These are phyloP conservation scores for Actinostola sp. DNA, from an alignment of 92 coral and sea anemone species.

Conservation along the genomic window DNA sequence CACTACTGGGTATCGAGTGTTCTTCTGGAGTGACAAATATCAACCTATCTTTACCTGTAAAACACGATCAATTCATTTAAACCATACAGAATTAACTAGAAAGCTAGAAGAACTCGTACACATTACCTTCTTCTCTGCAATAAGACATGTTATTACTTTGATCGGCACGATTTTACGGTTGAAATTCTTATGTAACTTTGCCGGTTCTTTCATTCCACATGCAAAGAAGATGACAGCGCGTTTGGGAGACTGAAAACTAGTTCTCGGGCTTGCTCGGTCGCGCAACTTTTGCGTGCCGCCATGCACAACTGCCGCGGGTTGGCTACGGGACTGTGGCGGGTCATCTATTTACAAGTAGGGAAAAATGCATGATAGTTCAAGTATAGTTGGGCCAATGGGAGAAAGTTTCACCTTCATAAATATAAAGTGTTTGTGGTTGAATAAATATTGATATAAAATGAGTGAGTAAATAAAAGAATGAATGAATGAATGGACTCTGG, in stretches of 20 bases:
- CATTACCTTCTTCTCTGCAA: slow-evolving; percentile 93
- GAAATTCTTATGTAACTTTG: slow-evolving; percentile 10
- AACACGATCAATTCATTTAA: not conserved
- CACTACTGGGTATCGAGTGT: slow-evolving; percentile 72
- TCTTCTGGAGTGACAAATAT: slow-evolving; percentile 95
- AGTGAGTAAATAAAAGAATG: too few species aligned
- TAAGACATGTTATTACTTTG: slow-evolving; percentile 68
- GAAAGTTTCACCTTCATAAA: too few species aligned
- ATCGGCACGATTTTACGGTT: not conserved
- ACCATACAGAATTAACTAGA: not conserved
- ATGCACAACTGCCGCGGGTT: too few species aligned
- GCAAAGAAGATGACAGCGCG: slow-evolving; percentile 19
- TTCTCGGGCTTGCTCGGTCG: too few species aligned
- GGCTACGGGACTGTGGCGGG: too few species aligned
- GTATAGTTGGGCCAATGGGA: too few species aligned
- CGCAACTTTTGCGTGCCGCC: too few species aligned
- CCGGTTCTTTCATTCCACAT: slow-evolving; percentile 18
- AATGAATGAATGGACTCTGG: too few species aligned
- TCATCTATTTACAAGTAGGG: too few species aligned
- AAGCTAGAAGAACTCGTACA: not conserved
- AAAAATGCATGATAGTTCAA: too few species aligned
- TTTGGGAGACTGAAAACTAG: slow-evolving; percentile 1
- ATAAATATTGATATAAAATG: too few species aligned
- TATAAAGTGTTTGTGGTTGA: too few species aligned
- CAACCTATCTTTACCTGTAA: slow-evolving; percentile 90